A percentile compares a stretch with the other conserved stretches of the same genome.
Evolutionary conservation across 2,113 vertebrate genomes (phyloP).

Genomic region (Elephantulus edwardii): DNA sequence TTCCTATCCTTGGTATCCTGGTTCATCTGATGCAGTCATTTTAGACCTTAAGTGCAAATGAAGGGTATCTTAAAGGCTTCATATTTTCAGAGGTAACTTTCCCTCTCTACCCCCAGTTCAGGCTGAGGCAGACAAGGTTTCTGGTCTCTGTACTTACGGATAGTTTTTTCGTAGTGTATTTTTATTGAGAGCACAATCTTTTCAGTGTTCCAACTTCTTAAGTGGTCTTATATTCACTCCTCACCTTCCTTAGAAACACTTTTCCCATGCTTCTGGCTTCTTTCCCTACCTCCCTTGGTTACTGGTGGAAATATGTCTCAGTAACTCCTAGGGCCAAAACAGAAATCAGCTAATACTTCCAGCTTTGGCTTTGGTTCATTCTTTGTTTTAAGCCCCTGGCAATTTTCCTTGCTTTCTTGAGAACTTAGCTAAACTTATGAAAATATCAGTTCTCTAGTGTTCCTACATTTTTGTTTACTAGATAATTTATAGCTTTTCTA

Average conservation of each 20-base stretch:
- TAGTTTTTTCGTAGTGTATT: not conserved
- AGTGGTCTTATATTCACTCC: not conserved
- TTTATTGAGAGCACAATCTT: not conserved
- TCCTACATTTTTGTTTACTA: conserved; percentile 29
- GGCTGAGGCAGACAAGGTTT: not conserved
- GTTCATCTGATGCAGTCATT: not conserved
- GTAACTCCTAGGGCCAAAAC: not conserved
- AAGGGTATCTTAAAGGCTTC: not conserved
- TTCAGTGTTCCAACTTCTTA: not conserved
- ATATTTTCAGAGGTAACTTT: not conserved
- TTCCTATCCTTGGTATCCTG: not conserved
- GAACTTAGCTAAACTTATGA: conserved; percentile 34
- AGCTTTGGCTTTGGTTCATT: not conserved
- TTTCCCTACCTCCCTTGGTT: not conserved
- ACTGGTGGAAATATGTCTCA: not conserved
- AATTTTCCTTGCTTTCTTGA: not conserved
- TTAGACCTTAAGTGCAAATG: not conserved
- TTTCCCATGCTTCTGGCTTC: not conserved
- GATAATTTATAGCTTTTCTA: conserved; percentile 43
- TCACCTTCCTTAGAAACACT: not conserved
- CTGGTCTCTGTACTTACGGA: not conserved
- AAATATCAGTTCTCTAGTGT: conserved; percentile 24
- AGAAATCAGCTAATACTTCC: not conserved
- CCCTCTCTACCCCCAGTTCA: not conserved
- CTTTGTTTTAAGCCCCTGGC: not conserved